Conservation (phyloP, 2,113 vertebrate genomes). For the Anoura caudifer region DNA sequence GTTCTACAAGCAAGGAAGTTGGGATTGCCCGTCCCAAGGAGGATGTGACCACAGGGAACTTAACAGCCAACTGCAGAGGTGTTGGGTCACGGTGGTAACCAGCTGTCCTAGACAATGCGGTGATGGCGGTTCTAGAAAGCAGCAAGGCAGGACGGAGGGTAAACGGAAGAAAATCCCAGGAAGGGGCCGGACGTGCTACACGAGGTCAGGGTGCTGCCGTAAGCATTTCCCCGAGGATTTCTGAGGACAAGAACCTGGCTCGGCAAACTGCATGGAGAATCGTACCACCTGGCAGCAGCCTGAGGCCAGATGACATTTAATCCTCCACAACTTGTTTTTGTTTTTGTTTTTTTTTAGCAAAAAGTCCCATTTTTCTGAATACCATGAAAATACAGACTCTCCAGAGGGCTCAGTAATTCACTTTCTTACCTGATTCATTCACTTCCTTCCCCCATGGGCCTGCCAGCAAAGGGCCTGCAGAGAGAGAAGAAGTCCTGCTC, state of each 20-base stretch:
- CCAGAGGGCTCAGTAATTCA: background rate
- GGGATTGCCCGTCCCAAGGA: background rate
- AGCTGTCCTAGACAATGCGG: background rate
- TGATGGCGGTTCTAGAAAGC: accelerated
- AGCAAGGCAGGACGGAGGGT: background rate
- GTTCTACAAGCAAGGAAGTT: background rate
- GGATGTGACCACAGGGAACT: background rate
- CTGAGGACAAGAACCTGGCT: background rate
- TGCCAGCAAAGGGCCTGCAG: background rate
- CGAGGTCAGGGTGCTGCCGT: accelerated
- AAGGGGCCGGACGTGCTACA: background rate
- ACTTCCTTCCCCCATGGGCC: background rate
- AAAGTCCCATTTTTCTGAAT: background rate
- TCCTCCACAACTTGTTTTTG: background rate
- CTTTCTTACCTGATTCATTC: background rate
- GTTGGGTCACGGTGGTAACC: background rate
- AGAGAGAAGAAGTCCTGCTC: accelerated
- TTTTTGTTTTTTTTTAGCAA: background rate
- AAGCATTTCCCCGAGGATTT: background rate
- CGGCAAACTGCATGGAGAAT: background rate
- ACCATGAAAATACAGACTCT: background rate
- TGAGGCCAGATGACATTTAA: background rate
- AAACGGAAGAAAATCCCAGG: background rate
- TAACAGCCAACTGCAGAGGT: background rate
- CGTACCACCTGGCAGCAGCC: background rate